Evolutionary conservation across 2,888 invertebrate species (phyloP).

Genomic region (Rhagophthalmus giganteus): DNA sequence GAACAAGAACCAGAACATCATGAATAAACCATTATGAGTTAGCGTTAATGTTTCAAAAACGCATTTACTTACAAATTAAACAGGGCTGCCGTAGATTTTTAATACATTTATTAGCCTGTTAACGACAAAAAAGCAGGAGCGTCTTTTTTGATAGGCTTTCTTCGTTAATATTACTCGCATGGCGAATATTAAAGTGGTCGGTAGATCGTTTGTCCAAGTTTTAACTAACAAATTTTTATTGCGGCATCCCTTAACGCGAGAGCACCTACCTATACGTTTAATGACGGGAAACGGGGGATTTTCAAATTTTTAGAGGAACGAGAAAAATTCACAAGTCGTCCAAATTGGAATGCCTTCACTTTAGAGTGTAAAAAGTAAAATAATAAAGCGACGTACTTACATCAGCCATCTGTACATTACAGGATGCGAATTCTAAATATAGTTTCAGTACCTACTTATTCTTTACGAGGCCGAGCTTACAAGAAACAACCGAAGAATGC

Average conservation of each 20-base stretch:
- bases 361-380: background rate
- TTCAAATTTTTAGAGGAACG: background rate
- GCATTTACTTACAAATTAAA: slow-evolving; percentile 27
- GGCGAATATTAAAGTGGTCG: background rate
- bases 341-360: background rate
- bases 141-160: background rate
- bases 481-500: slow-evolving; percentile 3
- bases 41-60: slow-evolving; percentile 24
- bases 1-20: slow-evolving; percentile 24
- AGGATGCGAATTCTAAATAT: slow-evolving; percentile 24
- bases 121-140: background rate
- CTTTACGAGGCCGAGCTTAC: slow-evolving; percentile 4
- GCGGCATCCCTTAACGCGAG: background rate
- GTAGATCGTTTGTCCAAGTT: no score
- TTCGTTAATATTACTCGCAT: background rate
- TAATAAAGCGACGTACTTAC: slow-evolving; percentile 3
- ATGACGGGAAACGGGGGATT: background rate
- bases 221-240: background rate
- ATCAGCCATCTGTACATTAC: slow-evolving; percentile 14
- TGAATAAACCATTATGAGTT: slow-evolving; percentile 28
- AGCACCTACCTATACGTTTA: no score
- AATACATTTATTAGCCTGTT: slow-evolving; percentile 9
- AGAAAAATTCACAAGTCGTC: background rate
- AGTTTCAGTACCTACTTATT: background rate
- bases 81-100: slow-evolving; percentile 9